These are phyloP conservation scores for Apodemia hepburni DNA, from an alignment of 2,888 invertebrate genomes.

Conservation along the genomic window DNA sequence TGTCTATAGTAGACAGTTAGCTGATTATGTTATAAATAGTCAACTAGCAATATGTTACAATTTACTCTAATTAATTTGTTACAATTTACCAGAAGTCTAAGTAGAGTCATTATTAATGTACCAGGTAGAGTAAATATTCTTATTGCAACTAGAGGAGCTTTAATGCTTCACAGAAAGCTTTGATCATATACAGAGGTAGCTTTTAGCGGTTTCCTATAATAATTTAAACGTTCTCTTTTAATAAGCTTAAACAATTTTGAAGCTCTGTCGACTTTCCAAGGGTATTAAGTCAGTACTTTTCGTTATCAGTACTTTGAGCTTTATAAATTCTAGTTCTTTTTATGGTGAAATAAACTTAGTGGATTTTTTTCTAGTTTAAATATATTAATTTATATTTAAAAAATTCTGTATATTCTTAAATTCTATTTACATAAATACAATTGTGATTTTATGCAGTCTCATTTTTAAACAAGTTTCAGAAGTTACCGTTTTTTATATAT, in stretches of 20 bases:
- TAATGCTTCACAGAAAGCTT: conserved; percentile 13
- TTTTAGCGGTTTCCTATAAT: conserved; percentile 30
- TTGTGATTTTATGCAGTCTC: too few relatives aligned
- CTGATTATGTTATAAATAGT: too few relatives aligned
- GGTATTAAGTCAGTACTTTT: not conserved
- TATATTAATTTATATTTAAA: too few relatives aligned
- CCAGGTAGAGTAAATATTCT: conserved; percentile 6
- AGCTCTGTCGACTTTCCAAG: conserved; percentile 18
- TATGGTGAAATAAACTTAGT: too few relatives aligned
- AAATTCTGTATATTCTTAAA: too few relatives aligned
- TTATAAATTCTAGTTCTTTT: not conserved
- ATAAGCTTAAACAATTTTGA: conserved; percentile 40
- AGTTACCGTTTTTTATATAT: too few relatives aligned
- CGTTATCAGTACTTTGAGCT: not conserved
- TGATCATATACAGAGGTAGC: conserved; percentile 26
- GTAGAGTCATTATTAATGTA: conserved; percentile 1
- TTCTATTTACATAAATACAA: too few relatives aligned
- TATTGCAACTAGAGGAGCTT: conserved; percentile 2
- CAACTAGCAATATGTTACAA: not conserved
- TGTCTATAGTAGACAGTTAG: too few relatives aligned
- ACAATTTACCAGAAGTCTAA: not conserved
- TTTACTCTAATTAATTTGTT: not conserved
- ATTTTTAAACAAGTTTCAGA: too few relatives aligned
- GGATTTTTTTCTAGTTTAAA: too few relatives aligned
- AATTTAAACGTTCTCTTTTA: conserved; percentile 35